Conservation (phyloP, 1,140 invertebrate genomes). For the Cecropterus lyciades region DNA sequence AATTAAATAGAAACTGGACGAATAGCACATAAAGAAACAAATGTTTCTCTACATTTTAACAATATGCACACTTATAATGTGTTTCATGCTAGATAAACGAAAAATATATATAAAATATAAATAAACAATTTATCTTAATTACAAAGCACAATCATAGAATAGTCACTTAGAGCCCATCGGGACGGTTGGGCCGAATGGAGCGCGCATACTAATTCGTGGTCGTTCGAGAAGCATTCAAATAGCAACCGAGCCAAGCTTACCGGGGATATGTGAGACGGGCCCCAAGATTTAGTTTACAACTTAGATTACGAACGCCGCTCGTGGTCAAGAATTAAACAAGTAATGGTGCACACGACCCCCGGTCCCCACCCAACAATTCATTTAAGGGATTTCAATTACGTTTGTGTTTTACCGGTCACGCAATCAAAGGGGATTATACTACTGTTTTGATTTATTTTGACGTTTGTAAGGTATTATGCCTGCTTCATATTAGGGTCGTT, state of each 20-base stretch:
- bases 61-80: too few species aligned
- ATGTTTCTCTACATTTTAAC: too few species aligned
- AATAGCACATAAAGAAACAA: too few species aligned
- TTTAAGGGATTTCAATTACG: conserved; percentile 67
- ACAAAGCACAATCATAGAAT: conserved; percentile 56
- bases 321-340: conserved; percentile 83
- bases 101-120: too few species aligned
- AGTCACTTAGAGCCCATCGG: conserved; percentile 63
- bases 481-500: too few species aligned
- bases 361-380: conserved; percentile 49
- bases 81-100: too few species aligned
- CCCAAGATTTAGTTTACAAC: conserved; percentile 82
- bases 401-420: conserved; percentile 54
- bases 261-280: conserved; percentile 76
- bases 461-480: conserved; percentile 9
- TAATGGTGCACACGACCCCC: conserved; percentile 57
- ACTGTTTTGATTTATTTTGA: conserved; percentile 50
- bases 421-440: conserved; percentile 50
- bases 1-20: too few species aligned
- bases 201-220: conserved; percentile 82
- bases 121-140: conserved; percentile 13
- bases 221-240: conserved; percentile 77
- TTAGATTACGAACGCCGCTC: conserved; percentile 71
- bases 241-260: conserved; percentile 73
- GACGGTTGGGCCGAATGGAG: conserved; percentile 68